Percentiles rank a stretch among this genome's conserved stretches.
Conservation (phyloP, 2,797 vertebrate species). For the Sphenopsis melanotis region DNA sequence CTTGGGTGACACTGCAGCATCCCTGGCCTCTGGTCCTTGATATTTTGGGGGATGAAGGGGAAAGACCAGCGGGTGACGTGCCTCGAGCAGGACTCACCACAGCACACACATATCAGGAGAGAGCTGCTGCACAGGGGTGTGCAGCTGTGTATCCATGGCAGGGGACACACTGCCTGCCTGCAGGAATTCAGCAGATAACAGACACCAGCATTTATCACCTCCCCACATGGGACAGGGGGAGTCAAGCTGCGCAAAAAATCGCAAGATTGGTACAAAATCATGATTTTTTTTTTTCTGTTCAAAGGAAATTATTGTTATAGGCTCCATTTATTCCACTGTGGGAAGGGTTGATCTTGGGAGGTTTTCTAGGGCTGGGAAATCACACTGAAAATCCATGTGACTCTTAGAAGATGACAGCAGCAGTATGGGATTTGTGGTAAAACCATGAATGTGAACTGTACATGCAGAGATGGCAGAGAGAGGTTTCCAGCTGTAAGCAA, state of each 20-base stretch:
- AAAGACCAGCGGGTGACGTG: neutral
- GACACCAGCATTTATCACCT: neutral
- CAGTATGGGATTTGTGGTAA: neutral
- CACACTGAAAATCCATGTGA: neutral
- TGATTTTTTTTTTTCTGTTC: neutral
- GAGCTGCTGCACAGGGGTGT: neutral
- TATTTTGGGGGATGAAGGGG: neutral
- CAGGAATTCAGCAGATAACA: neutral
- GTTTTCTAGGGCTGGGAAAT: neutral
- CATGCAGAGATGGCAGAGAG: neutral
- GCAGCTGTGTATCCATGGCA: rapidly evolving
- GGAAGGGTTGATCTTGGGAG: neutral
- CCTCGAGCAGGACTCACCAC: rapidly evolving
- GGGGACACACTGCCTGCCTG: neutral
- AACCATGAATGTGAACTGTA: neutral
- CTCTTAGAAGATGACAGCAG: neutral
- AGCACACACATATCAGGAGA: rapidly evolving
- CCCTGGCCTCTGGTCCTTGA: rapidly evolving
- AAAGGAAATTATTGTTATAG: neutral
- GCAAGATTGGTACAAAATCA: neutral
- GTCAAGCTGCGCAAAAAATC: neutral
- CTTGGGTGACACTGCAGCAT: neutral
- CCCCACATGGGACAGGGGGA: neutral
- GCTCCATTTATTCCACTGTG: neutral
- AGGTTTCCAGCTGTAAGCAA: neutral